Evolutionary conservation across 2,888 invertebrate genomes (phyloP).

Genomic region (Uloborus plumipes): DNA sequence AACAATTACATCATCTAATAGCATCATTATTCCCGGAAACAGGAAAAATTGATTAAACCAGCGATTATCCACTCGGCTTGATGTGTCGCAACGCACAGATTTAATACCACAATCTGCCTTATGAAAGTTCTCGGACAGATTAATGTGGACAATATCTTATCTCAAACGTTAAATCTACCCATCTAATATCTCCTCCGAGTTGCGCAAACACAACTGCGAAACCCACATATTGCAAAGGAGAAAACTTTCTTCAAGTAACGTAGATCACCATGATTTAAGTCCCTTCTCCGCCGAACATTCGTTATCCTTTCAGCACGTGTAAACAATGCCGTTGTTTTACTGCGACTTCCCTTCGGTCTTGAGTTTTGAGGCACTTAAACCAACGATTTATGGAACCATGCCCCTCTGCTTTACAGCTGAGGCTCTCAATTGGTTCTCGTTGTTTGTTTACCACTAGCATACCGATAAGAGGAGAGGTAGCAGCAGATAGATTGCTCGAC

Average conservation of each 20-base stretch:
- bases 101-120: no score
- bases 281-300: not conserved
- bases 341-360: not conserved
- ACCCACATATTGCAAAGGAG: not conserved
- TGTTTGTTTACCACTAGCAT: constrained; percentile 22
- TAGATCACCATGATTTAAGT: constrained; percentile 30
- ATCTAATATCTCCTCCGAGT: no score
- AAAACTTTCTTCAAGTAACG: constrained; percentile 6
- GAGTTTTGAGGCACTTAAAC: constrained; percentile 19
- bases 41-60: no score
- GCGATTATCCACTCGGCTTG: no score
- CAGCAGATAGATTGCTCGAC: no score
- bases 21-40: no score
- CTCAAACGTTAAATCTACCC: no score
- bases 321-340: constrained; percentile 5
- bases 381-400: constrained; percentile 13
- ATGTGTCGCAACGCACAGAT: no score
- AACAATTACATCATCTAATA: no score
- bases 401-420: not conserved
- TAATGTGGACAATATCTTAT: no score
- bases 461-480: constrained; percentile 4
- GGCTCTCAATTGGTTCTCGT: not conserved
- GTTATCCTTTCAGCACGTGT: not conserved
- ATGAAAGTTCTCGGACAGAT: no score
- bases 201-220: not conserved